Conservation (phyloP, 2,113 vertebrate genomes). For the Lophius piscatorius region DNA sequence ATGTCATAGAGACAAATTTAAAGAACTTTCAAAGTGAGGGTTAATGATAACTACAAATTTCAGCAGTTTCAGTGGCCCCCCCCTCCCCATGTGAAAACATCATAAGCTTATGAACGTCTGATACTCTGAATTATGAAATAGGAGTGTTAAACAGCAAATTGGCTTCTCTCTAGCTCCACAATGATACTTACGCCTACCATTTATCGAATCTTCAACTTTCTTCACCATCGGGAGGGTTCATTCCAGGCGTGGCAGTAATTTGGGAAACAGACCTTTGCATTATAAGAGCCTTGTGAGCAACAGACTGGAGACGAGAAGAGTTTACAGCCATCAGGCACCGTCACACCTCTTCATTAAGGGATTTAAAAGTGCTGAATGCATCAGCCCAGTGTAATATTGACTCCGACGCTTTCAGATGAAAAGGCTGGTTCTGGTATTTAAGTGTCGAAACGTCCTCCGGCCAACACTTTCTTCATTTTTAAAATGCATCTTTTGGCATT, state of each 20-base stretch:
- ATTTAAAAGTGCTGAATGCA: slow-evolving; percentile 1
- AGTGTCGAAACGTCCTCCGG: neutral
- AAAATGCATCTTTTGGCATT: neutral
- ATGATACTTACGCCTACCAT: neutral
- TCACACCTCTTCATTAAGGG: neutral
- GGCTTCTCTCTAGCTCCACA: neutral
- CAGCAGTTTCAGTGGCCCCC: slow-evolving; percentile 12
- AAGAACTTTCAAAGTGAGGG: neutral
- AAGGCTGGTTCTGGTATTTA: neutral
- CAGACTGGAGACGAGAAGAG: neutral
- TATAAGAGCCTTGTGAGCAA: neutral
- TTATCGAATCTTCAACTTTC: too few relatives aligned
- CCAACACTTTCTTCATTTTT: neutral
- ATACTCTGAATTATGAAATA: slow-evolving; percentile 1
- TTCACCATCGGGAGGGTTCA: too few relatives aligned
- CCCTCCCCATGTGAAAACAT: neutral
- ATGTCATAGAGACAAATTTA: neutral
- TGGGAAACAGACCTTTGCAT: neutral
- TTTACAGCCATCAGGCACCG: neutral
- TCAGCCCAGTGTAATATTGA: neutral
- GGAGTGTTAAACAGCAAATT: neutral
- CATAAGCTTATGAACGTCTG: slow-evolving; percentile 18
- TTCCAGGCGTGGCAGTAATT: neutral
- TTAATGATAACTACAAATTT: neutral
- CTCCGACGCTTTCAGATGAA: too few relatives aligned